These are phyloP conservation scores for Nymphalis polychloros DNA, from an alignment of 2,888 invertebrate genomes.

Conservation along the genomic window DNA sequence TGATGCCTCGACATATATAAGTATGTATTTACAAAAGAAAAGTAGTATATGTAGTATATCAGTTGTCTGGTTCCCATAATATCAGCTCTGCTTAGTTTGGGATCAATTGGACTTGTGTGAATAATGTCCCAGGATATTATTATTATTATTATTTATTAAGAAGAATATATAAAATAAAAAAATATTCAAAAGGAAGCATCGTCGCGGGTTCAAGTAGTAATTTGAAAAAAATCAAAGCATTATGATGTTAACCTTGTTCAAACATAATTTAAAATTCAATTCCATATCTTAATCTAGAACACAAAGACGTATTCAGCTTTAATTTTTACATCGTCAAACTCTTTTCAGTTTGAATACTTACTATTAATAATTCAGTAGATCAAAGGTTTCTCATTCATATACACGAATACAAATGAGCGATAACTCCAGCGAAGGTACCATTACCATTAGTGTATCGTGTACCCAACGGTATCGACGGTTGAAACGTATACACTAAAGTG, in stretches of 20 bases:
- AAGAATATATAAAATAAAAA: too few species aligned
- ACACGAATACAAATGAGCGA: slow-evolving; percentile 45
- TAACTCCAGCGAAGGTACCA: background rate
- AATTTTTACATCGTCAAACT: slow-evolving; percentile 46
- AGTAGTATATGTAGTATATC: too few species aligned
- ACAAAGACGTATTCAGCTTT: background rate
- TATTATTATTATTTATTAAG: too few species aligned
- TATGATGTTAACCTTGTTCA: background rate
- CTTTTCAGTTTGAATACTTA: slow-evolving; percentile 49
- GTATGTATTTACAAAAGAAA: too few species aligned
- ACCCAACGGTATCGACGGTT: slow-evolving; percentile 14
- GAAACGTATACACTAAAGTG: background rate
- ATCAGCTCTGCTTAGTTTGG: too few species aligned
- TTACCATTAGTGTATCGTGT: slow-evolving; percentile 2
- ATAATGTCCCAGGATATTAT: too few species aligned
- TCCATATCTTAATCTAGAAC: background rate
- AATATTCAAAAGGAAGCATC: too few species aligned
- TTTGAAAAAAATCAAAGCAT: background rate
- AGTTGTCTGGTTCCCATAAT: too few species aligned
- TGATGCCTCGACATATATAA: too few species aligned
- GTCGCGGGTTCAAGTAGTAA: too few species aligned
- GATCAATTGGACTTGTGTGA: too few species aligned
- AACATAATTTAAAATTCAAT: background rate
- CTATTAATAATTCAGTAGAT: slow-evolving; percentile 67
- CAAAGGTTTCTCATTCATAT: slow-evolving; percentile 66